Evolutionary conservation across 1,140 invertebrate species (phyloP).

Genomic region (Hyphantria cunea): DNA sequence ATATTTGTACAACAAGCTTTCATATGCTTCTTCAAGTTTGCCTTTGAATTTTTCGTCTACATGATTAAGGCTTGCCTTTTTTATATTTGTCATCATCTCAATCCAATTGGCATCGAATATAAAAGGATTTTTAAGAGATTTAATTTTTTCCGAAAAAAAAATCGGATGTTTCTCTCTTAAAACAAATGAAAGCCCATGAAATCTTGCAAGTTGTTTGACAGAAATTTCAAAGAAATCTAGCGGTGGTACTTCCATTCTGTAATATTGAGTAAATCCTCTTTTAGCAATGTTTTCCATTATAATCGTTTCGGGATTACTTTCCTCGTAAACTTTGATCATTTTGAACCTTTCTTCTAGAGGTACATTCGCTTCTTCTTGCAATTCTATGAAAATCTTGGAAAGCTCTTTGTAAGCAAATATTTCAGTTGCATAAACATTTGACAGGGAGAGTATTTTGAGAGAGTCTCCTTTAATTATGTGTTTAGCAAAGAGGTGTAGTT

Average conservation of each 20-base stretch:
- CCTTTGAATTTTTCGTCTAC: constrained; percentile 41
- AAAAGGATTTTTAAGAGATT: constrained; percentile 44
- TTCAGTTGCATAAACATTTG: constrained; percentile 50
- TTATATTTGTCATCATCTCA: constrained; percentile 40
- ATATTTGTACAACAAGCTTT: constrained; percentile 41
- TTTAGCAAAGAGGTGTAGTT: constrained; percentile 59
- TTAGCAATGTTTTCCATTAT: constrained; percentile 58
- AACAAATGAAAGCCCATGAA: constrained; percentile 58
- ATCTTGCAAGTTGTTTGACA: constrained; percentile 56
- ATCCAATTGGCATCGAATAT: constrained; percentile 45
- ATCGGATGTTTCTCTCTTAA: constrained; percentile 42
- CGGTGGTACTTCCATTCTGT: constrained; percentile 49
- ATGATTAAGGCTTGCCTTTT: constrained; percentile 14
- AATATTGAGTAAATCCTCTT: constrained; percentile 48
- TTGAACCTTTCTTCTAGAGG: constrained; percentile 50
- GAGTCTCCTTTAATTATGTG: constrained; percentile 48
- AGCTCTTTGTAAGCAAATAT: constrained; percentile 53
- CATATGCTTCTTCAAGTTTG: constrained; percentile 39
- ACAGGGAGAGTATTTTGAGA: constrained; percentile 48
- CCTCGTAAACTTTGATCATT: constrained; percentile 51
- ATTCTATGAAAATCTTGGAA: constrained; percentile 39
- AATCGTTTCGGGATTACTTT: constrained; percentile 45
- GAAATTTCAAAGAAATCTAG: constrained; percentile 49
- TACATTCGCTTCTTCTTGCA: constrained; percentile 48
- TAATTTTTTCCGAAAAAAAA: constrained; percentile 54